Percentiles rank a stretch among this genome's conserved stretches.
These are phyloP conservation scores for Orthosia gracilis DNA, from an alignment of 2,888 invertebrate species.

Conservation along the genomic window DNA sequence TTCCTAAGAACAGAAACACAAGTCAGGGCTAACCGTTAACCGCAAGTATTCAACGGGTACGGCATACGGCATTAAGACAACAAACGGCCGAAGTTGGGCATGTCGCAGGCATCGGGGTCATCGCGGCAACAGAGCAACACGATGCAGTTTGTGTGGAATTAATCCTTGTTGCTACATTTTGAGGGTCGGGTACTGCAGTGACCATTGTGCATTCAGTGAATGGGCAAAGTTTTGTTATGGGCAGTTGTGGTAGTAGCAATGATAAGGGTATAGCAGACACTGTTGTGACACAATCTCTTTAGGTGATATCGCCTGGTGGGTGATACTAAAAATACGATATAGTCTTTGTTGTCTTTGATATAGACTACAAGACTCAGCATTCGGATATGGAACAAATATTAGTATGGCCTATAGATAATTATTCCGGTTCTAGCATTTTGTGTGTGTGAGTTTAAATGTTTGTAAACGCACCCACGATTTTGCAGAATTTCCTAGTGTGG, in stretches of 20 bases:
- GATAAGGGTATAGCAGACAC: neutral
- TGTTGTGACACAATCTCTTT: neutral
- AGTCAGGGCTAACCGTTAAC: conserved; percentile 56
- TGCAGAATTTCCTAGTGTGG: too few relatives aligned
- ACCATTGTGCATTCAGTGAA: conserved; percentile 15
- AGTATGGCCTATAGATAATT: too few relatives aligned
- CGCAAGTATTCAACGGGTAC: conserved; percentile 49
- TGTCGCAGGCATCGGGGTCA: conserved; percentile 50
- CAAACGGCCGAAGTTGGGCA: conserved; percentile 69
- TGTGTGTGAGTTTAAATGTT: too few relatives aligned
- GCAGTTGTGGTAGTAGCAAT: neutral
- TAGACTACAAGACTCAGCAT: too few relatives aligned
- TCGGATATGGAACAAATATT: too few relatives aligned
- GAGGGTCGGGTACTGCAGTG: conserved; percentile 33
- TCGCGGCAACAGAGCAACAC: conserved; percentile 54
- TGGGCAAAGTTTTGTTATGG: conserved; percentile 31
- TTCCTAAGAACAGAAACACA: conserved; percentile 35
- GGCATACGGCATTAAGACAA: conserved; percentile 60
- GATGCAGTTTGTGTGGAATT: conserved; percentile 75
- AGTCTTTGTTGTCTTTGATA: too few relatives aligned
- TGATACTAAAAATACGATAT: neutral
- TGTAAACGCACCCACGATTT: too few relatives aligned
- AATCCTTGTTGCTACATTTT: conserved; percentile 78
- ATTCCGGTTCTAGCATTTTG: too few relatives aligned
- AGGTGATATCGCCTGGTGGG: too few relatives aligned